These are phyloP conservation scores for Lepidurus packardi DNA, from an alignment of 1,140 invertebrate genomes.

Conservation along the genomic window DNA sequence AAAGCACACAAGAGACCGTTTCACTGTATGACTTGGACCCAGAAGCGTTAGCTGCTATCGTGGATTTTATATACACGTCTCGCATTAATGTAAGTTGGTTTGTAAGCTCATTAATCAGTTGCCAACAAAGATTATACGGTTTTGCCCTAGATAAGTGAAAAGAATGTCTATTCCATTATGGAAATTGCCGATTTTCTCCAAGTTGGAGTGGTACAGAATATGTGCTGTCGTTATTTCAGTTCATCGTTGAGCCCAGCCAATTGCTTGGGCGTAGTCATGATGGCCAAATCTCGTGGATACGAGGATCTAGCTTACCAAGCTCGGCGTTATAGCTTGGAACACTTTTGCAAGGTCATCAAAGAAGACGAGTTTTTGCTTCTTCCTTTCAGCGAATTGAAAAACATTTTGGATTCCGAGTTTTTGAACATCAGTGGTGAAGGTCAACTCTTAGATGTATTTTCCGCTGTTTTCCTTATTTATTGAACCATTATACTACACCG, in stretches of 20 bases:
- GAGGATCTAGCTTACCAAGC: slow-evolving; percentile 49
- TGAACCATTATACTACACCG: neutral
- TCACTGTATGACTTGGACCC: slow-evolving; percentile 52
- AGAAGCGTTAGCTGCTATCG: slow-evolving; percentile 48
- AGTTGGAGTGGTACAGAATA: slow-evolving; percentile 44
- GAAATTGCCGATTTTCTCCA: slow-evolving; percentile 54
- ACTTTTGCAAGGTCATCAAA: slow-evolving; percentile 51
- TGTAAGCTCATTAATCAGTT: neutral
- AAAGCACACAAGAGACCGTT: slow-evolving; percentile 49
- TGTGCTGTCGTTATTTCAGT: slow-evolving; percentile 53
- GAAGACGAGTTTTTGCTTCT: slow-evolving; percentile 54
- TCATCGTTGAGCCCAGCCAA: slow-evolving; percentile 51
- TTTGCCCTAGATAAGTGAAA: slow-evolving; percentile 47
- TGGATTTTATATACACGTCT: slow-evolving; percentile 54
- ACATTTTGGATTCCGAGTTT: slow-evolving; percentile 39
- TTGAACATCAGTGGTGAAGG: slow-evolving; percentile 41
- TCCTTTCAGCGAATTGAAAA: slow-evolving; percentile 47
- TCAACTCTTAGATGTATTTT: slow-evolving; percentile 40
- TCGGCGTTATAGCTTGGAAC: slow-evolving; percentile 50
- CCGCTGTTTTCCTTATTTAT: neutral
- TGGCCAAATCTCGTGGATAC: slow-evolving; percentile 51
- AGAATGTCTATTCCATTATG: slow-evolving; percentile 52
- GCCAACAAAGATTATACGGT: slow-evolving; percentile 15
- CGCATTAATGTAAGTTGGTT: slow-evolving; percentile 39
- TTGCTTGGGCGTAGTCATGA: slow-evolving; percentile 51